phyloP scores from a whole-genome alignment of 1,140 invertebrate genomes.

The Euwallacea fornicatus region DNA sequence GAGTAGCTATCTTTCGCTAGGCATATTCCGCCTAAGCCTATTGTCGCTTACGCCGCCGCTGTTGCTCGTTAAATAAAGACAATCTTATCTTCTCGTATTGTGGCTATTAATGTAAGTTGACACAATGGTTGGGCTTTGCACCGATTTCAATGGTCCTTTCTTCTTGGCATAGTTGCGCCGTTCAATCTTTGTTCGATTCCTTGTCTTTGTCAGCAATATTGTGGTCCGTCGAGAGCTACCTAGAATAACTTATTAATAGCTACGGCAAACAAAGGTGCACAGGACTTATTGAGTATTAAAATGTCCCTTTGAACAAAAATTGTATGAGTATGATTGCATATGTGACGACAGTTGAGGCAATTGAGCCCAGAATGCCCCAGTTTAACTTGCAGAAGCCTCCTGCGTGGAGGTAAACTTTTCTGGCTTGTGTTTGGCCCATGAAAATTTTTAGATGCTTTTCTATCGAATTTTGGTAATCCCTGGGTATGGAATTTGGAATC shows the following conservation, averaged over 20 bases:
- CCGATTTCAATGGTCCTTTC: conserved; percentile 13
- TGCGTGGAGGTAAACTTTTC: conserved; percentile 13
- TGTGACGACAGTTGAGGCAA: conserved; percentile 22
- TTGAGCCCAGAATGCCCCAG: conserved; percentile 18
- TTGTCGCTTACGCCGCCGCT: conserved; percentile 23
- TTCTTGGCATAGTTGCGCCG: conserved; percentile 6
- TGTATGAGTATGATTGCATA: conserved; percentile 24
- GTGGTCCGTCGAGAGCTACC: not conserved
- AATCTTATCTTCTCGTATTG: conserved; percentile 25
- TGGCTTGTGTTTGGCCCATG: conserved; percentile 18
- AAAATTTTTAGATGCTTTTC: conserved; percentile 6
- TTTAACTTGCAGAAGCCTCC: conserved; percentile 26
- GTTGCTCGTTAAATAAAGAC: conserved; percentile 14
- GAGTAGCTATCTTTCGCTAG: conserved; percentile 24
- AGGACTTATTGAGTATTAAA: not conserved
- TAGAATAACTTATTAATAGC: conserved; percentile 7
- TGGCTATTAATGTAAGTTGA: conserved; percentile 20
- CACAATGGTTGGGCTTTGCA: conserved; percentile 11
- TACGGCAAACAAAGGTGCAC: not conserved
- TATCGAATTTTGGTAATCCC: not conserved
- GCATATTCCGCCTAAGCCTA: conserved; percentile 25
- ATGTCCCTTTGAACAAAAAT: conserved; percentile 22
- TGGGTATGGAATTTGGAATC: not conserved
- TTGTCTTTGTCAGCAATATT: not conserved
- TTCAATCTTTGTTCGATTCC: conserved; percentile 15